Evolutionary conservation across 2,797 vertebrate genomes (phyloP).

Genomic region (Rhinatrema bivittatum): DNA sequence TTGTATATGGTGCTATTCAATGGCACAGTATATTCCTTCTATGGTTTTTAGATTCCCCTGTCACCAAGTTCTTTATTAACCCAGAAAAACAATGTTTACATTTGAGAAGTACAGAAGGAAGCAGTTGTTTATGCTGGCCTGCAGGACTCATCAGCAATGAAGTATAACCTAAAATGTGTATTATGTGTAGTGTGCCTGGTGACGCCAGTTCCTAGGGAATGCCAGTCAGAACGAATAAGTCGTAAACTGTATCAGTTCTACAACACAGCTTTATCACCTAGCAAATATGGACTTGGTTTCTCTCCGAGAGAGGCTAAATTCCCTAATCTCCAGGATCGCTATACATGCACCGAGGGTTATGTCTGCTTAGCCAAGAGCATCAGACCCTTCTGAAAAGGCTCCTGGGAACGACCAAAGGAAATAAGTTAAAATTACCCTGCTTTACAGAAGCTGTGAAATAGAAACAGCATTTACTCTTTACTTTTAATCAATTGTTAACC

Average conservation of each 20-base stretch:
- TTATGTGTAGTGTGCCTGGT: no score
- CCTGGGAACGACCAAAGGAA: background rate
- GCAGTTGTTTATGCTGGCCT: no score
- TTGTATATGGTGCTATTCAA: no score
- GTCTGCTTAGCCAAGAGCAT: background rate
- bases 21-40: no score
- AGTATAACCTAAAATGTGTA: no score
- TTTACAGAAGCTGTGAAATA: fast-evolving
- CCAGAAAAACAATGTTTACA: no score
- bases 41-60: no score
- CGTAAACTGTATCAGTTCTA: background rate
- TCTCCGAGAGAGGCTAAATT: background rate
- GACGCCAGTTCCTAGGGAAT: no score
- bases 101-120: no score
- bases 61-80: no score
- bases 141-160: no score
- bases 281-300: background rate
- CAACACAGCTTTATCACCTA: background rate
- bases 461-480: background rate
- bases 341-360: background rate
- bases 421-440: background rate
- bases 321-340: background rate
- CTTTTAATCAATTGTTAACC: fast-evolving
- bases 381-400: fast-evolving
- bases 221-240: no score